phyloP scores from a whole-genome alignment of 1,140 invertebrate genomes.

The Capitella teleta region DNA sequence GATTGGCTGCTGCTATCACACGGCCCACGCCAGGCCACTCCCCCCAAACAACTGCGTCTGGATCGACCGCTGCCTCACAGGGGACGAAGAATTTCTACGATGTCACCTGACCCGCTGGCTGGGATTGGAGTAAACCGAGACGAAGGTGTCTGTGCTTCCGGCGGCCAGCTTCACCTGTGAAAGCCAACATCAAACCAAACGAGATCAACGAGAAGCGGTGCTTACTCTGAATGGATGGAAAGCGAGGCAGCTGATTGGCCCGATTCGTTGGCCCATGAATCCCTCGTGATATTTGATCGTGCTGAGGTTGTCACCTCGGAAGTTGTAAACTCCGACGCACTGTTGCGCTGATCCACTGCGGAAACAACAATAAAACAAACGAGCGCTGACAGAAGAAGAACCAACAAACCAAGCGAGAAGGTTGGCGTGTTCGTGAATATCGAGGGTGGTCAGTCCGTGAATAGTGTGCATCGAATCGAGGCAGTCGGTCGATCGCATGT shows the following conservation, averaged over 20 bases:
- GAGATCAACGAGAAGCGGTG: not conserved
- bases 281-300: conserved; percentile 78
- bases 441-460: conserved; percentile 65
- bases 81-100: no score
- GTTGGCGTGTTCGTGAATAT: conserved; percentile 63
- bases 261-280: conserved; percentile 76
- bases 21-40: no score
- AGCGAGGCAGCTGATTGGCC: conserved; percentile 68
- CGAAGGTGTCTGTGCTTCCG: conserved; percentile 63
- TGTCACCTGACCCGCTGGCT: conserved; percentile 9
- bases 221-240: conserved; percentile 70
- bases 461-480: conserved; percentile 52
- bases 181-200: not conserved
- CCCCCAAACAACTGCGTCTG: no score
- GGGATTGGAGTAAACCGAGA: conserved; percentile 56
- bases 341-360: conserved; percentile 69
- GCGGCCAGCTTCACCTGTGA: conserved; percentile 52
- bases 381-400: no score
- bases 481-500: conserved; percentile 58
- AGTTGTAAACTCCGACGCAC: conserved; percentile 65
- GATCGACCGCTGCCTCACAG: no score
- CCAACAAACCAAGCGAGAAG: conserved; percentile 67
- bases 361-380: no score
- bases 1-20: no score
- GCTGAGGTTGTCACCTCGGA: conserved; percentile 52